These are phyloP conservation scores for Drosophila bunnanda DNA, from an alignment of 2,888 invertebrate genomes.

Conservation along the genomic window DNA sequence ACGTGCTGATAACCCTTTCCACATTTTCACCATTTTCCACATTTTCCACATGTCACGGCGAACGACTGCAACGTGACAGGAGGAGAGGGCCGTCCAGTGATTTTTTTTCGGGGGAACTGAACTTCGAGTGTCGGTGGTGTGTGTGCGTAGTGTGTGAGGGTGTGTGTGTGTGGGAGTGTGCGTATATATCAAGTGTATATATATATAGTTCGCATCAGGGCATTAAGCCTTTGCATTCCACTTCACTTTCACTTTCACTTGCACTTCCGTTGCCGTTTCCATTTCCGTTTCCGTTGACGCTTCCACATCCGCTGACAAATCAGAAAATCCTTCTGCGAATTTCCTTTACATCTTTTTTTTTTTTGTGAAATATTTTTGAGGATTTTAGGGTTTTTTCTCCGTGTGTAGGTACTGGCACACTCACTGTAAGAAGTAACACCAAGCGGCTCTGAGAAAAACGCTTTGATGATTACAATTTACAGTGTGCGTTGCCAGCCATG, in stretches of 20 bases:
- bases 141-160: conserved; percentile 23
- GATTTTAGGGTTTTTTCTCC: background rate
- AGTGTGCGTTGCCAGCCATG: conserved; percentile 87
- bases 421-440: conserved; percentile 99
- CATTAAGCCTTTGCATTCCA: conserved; percentile 37
- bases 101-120: background rate
- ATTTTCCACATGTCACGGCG: conserved; percentile 29
- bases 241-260: conserved; percentile 55
- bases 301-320: conserved; percentile 34
- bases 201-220: conserved; percentile 48
- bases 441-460: conserved; percentile 89
- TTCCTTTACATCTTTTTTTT: background rate
- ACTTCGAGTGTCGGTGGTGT: conserved; percentile 16
- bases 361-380: background rate
- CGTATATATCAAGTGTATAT: conserved; percentile 41
- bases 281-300: conserved; percentile 24
- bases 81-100: background rate
- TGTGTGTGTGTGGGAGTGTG: conserved; percentile 13
- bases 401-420: conserved; percentile 84
- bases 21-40: conserved; percentile 16
- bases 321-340: conserved; percentile 18
- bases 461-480: conserved; percentile 95
- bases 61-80: conserved; percentile 35
- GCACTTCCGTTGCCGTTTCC: conserved; percentile 28
- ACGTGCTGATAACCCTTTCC: conserved; percentile 29